Conservation (phyloP, 2,113 vertebrate species). For the Stictonetta naevosa region DNA sequence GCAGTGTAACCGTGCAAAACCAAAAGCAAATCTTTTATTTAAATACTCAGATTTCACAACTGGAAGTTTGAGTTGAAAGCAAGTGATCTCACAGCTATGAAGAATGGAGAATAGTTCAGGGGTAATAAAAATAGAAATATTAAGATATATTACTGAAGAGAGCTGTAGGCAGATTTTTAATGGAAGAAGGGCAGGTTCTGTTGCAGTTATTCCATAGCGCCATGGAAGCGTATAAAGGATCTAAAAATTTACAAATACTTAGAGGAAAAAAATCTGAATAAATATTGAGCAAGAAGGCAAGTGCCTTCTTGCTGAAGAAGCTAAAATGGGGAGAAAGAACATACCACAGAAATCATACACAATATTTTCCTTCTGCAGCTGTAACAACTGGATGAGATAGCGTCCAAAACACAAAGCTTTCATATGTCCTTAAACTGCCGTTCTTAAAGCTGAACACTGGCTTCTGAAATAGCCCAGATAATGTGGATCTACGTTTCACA, state of each 20-base stretch:
- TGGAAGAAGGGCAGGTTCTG: background rate
- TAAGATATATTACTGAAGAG: background rate
- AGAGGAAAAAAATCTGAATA: background rate
- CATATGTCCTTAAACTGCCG: background rate
- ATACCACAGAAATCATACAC: fast-evolving
- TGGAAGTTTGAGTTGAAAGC: background rate
- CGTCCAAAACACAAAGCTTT: background rate
- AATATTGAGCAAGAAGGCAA: background rate
- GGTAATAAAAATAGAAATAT: background rate
- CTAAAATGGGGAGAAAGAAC: background rate
- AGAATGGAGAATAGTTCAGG: background rate
- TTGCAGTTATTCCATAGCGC: background rate
- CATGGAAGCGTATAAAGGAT: background rate
- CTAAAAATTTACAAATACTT: background rate
- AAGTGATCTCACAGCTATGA: background rate
- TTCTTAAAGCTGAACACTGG: background rate
- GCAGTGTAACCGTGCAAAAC: background rate
- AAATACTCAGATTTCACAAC: background rate
- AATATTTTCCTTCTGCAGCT: background rate
- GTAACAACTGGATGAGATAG: background rate
- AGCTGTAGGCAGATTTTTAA: background rate
- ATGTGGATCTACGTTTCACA: background rate
- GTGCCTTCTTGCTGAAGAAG: background rate
- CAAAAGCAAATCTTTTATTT: background rate
- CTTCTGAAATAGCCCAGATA: background rate